Conservation (phyloP, 2,888 invertebrate species). For the Tethea ocularis region DNA sequence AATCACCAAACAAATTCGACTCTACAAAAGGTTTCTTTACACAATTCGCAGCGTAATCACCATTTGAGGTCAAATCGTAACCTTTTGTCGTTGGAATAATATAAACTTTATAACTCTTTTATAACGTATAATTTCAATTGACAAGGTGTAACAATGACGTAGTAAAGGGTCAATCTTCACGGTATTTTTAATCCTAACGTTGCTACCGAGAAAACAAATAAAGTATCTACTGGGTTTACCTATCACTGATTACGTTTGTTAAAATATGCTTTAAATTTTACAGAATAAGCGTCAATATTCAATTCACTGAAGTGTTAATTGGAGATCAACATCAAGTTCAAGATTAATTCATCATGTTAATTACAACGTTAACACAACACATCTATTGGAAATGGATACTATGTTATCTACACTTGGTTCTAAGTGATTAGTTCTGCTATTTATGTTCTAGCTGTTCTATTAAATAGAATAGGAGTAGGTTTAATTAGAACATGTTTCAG, state of each 20-base stretch:
- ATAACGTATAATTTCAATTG: conserved; percentile 24
- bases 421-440: background rate
- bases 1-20: conserved; percentile 37
- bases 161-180: conserved; percentile 26
- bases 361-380: background rate
- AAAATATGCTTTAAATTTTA: background rate
- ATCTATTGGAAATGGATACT: background rate
- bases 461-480: background rate
- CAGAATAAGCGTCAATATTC: background rate
- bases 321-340: background rate
- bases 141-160: conserved; percentile 16
- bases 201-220: conserved; percentile 19
- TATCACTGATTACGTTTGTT: background rate
- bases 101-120: conserved; percentile 18
- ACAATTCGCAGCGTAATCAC: conserved; percentile 38
- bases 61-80: conserved; percentile 29
- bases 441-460: background rate
- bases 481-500: background rate
- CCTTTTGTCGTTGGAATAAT: conserved; percentile 20
- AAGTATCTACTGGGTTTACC: background rate
- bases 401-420: too few relatives aligned
- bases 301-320: background rate
- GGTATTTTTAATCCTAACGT: conserved; percentile 38
- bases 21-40: conserved; percentile 44
- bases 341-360: background rate